Base-by-base conservation (phyloP, 2,113 vertebrate genomes). In the Ophthalmolycus amberensis region DNA sequence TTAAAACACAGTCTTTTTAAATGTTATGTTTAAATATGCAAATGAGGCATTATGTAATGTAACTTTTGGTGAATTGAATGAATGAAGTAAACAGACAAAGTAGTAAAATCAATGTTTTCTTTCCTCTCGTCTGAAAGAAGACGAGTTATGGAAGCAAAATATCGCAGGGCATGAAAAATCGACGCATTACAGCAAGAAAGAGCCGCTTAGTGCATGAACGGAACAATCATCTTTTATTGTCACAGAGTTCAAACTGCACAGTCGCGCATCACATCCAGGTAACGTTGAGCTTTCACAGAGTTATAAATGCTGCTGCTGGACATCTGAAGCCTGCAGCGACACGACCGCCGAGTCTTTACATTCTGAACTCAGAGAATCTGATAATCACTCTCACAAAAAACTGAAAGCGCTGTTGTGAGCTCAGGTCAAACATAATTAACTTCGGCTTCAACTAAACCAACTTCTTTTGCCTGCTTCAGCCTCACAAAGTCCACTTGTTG, bases 211-310 rank as follows among this genome's bases (percentile, higher is more conserved):
- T 0, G 8, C 16, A 38, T 16, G 14, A 52, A 15, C 0, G 10
- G 9, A 27, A 60, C 63, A 63, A 37, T 54, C 25, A 27, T 2
- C 29, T 76, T 83, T 87, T 83, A 89, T 82, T 85, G 46, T 4
- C 46, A 6, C 46, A 48, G 15, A 48, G 46, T 48, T 73, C 9
- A 66, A 75, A 44, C 37, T 46, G 52, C 22, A 52, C 14, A 20
- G 60, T 32, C 27, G 0, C 37, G 75, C 74, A 2, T 46, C 50
- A 50, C 63, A 12, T 14, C 4, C 15, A 32, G 20, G 46, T 34
- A 27, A 20, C 18, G 0, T 6, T 37, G 2, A 69, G 25, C 9
- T 5, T 37, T n/a, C 56, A 77, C 15, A 27, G 20, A 2, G 18
- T 52, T 22, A 9, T 42, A 20, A 29, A 9, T 40, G 37, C 9